A percentile compares a stretch with the other conserved stretches of the same genome.
These are phyloP conservation scores for Naja naja DNA, from an alignment of 2,113 vertebrate species.

Conservation along the genomic window DNA sequence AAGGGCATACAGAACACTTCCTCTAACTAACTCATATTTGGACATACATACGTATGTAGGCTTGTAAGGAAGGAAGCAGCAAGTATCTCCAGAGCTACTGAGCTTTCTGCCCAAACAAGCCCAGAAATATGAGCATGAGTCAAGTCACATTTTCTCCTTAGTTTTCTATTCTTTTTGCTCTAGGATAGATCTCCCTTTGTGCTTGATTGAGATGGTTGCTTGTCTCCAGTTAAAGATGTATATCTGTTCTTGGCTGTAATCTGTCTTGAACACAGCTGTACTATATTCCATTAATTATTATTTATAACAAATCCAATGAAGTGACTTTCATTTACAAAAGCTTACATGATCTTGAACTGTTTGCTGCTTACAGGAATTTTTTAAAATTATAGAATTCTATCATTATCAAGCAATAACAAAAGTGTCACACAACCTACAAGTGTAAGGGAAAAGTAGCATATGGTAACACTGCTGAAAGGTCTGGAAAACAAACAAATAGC, in stretches of 20 bases:
- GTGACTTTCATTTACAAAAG: not conserved
- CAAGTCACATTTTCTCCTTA: not conserved
- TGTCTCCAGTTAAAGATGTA: not conserved
- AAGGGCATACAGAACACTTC: too few species aligned
- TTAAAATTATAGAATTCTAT: not conserved
- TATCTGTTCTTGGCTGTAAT: not conserved
- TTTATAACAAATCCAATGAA: not conserved
- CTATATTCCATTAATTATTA: not conserved
- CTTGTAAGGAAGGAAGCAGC: not conserved
- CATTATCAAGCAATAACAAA: not conserved
- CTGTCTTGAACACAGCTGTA: not conserved
- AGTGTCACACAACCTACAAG: not conserved
- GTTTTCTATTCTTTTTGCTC: not conserved
- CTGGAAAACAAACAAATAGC: not conserved
- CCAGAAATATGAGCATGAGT: not conserved
- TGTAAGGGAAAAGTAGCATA: not conserved
- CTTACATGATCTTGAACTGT: not conserved
- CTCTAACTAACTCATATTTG: not conserved
- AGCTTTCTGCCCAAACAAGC: not conserved
- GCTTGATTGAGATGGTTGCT: not conserved
- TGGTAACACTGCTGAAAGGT: not conserved
- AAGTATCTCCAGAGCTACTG: not conserved
- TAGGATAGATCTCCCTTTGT: not conserved
- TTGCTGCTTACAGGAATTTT: not conserved
- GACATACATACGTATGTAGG: not conserved